These are phyloP conservation scores for Pheosia gnoma DNA, from an alignment of 2,888 invertebrate species.

Conservation along the genomic window DNA sequence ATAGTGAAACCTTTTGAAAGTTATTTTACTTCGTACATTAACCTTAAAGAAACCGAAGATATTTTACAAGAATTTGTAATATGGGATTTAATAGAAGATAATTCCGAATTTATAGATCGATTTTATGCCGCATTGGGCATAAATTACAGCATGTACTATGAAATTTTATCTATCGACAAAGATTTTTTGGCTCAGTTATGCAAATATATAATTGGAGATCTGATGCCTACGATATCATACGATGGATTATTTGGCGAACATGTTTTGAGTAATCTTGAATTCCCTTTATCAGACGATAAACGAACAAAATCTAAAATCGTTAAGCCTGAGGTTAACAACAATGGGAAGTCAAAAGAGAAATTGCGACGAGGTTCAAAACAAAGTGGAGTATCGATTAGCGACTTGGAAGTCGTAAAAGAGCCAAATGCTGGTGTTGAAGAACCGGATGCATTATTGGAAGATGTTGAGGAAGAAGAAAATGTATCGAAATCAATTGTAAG, in stretches of 20 bases:
- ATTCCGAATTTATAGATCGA: conserved; percentile 79
- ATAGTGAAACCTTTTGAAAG: conserved; percentile 71
- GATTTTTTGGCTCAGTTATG: conserved; percentile 79
- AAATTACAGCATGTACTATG: conserved; percentile 85
- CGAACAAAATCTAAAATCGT: conserved; percentile 65
- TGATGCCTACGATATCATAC: conserved; percentile 59
- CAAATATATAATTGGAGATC: conserved; percentile 74
- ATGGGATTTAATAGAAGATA: conserved; percentile 70
- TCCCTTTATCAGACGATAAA: conserved; percentile 64
- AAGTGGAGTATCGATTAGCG: conserved; percentile 49
- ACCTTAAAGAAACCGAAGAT: conserved; percentile 70
- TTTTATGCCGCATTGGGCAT: conserved; percentile 85
- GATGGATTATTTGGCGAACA: conserved; percentile 72
- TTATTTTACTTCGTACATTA: conserved; percentile 84
- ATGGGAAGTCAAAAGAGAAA: conserved; percentile 60
- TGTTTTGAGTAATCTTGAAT: conserved; percentile 63
- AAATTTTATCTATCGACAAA: conserved; percentile 73
- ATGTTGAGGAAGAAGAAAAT: conserved; percentile 45
- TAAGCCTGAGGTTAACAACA: conserved; percentile 55
- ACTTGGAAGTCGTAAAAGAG: conserved; percentile 55
- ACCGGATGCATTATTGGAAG: conserved; percentile 41
- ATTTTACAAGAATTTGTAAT: conserved; percentile 69
- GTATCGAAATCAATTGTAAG: conserved; percentile 37
- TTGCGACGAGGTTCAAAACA: conserved; percentile 54
- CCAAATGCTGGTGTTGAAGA: conserved; percentile 44